A percentile compares a stretch with the other conserved stretches of the same genome.
Conservation (phyloP, 92 coral and sea anemone species). For the Scolanthus callimorphus region DNA sequence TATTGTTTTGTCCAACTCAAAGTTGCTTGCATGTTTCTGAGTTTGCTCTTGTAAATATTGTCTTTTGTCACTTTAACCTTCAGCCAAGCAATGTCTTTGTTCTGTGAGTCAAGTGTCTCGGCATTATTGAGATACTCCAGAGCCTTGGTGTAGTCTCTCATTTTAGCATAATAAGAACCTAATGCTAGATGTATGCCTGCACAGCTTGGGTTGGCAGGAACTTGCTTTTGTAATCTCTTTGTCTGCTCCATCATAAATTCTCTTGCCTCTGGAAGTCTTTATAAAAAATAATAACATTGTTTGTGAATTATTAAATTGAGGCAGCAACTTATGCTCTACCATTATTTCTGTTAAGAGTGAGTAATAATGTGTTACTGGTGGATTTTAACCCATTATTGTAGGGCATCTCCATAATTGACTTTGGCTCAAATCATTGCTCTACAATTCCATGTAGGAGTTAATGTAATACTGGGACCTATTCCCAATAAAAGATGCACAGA, state of each 20-base stretch:
- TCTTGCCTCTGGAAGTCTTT: conserved; percentile 49
- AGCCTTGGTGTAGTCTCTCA: conserved; percentile 40
- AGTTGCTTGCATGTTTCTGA: conserved; percentile 7
- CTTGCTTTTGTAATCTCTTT: conserved; percentile 11
- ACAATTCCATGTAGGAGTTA: no score
- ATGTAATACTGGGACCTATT: no score
- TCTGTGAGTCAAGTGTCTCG: conserved; percentile 37
- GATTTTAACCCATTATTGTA: no score
- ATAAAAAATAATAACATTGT: no score
- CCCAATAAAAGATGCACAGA: no score
- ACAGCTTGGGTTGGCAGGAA: conserved; percentile 39
- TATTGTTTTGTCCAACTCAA: background rate
- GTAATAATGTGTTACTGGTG: no score
- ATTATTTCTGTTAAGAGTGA: no score
- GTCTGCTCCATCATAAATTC: conserved; percentile 31
- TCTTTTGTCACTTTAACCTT: conserved; percentile 41
- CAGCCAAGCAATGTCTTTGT: conserved; percentile 50
- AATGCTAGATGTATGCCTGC: conserved; percentile 42
- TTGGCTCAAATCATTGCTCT: no score
- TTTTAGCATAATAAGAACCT: conserved; percentile 43
- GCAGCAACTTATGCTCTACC: no score
- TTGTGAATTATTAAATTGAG: no score
- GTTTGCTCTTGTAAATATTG: conserved; percentile 43
- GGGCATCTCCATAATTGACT: no score
- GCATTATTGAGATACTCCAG: conserved; percentile 33